Conservation (phyloP, 2,888 invertebrate species). For the Acrobasis suavella region DNA sequence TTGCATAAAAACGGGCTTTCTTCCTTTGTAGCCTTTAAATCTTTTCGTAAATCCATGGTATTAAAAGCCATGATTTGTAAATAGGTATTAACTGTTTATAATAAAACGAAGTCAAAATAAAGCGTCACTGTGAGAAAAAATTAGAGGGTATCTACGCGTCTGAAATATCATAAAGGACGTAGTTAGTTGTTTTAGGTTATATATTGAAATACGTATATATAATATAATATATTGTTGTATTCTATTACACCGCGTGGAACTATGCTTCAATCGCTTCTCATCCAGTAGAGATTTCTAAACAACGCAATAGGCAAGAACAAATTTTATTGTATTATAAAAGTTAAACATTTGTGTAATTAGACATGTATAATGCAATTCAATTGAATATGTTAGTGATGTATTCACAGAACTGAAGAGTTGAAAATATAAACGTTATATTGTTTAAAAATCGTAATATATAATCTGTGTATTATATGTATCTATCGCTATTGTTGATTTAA, state of each 20-base stretch:
- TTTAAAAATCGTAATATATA: constrained; percentile 70
- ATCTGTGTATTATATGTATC: constrained; percentile 72
- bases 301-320: constrained; percentile 35
- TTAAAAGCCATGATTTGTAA: constrained; percentile 58
- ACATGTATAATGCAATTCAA: constrained; percentile 54
- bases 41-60: constrained; percentile 47
- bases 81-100: constrained; percentile 75
- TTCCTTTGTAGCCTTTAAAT: constrained; percentile 55
- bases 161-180: constrained; percentile 77
- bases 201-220: constrained; percentile 43
- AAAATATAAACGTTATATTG: constrained; percentile 79
- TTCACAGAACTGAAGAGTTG: constrained; percentile 82
- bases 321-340: constrained; percentile 34
- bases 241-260: constrained; percentile 54
- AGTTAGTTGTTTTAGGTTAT: constrained; percentile 73
- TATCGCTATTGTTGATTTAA: constrained; percentile 76
- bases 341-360: constrained; percentile 40
- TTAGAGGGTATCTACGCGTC: constrained; percentile 75
- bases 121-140: constrained; percentile 81
- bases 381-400: constrained; percentile 75
- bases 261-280: constrained; percentile 65
- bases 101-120: constrained; percentile 79
- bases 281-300: constrained; percentile 50
- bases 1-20: constrained; percentile 63
- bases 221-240: constrained; percentile 52